phyloP scores from a whole-genome alignment of 2,797 vertebrate genomes.

The Falco peregrinus region DNA sequence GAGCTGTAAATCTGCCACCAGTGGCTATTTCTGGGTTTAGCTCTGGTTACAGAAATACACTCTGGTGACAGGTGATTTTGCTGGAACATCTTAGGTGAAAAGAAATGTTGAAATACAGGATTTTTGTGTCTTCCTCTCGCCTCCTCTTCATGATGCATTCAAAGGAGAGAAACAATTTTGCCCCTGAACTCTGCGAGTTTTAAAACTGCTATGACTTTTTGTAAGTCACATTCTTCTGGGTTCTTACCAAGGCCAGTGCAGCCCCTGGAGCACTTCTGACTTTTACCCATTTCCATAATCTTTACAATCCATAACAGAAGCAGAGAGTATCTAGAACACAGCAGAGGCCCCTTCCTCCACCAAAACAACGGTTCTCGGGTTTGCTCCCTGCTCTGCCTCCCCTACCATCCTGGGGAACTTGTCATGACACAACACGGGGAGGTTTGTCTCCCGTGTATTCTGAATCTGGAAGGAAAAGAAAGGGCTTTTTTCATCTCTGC shows the following conservation, averaged over 20 bases:
- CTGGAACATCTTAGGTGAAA: background rate
- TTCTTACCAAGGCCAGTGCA: background rate
- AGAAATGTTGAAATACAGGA: background rate
- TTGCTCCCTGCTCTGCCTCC: background rate
- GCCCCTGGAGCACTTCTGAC: background rate
- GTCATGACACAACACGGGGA: background rate
- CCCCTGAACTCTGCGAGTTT: background rate
- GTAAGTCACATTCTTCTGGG: background rate
- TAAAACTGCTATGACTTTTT: background rate
- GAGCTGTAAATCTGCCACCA: slow-evolving; percentile 6
- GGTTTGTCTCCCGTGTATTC: background rate
- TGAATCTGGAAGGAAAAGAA: background rate
- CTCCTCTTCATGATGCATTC: rapidly evolving
- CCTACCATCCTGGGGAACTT: background rate
- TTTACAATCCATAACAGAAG: background rate
- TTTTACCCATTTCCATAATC: background rate
- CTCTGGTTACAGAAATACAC: background rate
- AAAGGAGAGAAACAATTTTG: background rate
- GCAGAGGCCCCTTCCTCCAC: background rate
- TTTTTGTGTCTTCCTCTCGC: background rate
- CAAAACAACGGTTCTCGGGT: background rate
- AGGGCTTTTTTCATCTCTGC: background rate
- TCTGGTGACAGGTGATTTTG: background rate
- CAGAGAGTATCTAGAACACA: background rate
- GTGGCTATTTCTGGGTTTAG: background rate